Evolutionary conservation across 2,113 vertebrate genomes (phyloP).

Genomic region (Pelobates fuscus): DNA sequence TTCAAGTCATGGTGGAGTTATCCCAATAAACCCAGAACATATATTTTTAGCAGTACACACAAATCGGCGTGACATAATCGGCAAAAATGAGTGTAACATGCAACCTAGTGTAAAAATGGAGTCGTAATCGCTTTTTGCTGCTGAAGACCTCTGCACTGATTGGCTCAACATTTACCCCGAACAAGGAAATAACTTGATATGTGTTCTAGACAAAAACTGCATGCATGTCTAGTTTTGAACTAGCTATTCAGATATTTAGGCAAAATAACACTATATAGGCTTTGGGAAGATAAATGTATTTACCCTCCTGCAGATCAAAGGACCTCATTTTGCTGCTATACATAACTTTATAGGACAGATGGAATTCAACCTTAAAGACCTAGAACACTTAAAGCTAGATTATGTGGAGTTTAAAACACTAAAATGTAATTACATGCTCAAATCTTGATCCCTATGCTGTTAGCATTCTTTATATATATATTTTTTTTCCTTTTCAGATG

Average conservation of each 20-base stretch:
- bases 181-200: no score
- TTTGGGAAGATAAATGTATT: conserved; percentile 28
- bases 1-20: no score
- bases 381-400: conserved; percentile 46
- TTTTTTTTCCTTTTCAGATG: neutral
- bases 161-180: no score
- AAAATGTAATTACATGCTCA: conserved; percentile 47
- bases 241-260: conserved; percentile 31
- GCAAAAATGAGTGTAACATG: no score
- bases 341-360: conserved; percentile 48
- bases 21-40: no score
- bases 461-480: conserved; percentile 27
- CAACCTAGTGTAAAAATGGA: no score
- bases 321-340: conserved; percentile 39
- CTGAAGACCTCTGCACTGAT: no score
- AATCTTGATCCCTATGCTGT: conserved; percentile 35
- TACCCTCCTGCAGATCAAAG: conserved; percentile 40
- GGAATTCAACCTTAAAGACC: conserved; percentile 49
- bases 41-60: no score
- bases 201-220: no score
- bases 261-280: conserved; percentile 20
- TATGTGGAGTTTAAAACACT: conserved; percentile 47
- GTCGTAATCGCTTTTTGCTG: no score
- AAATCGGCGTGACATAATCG: no score
- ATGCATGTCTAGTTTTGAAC: no score